A percentile compares a stretch with the other conserved stretches of the same genome.
Evolutionary conservation across 2,888 invertebrate species (phyloP).

Genomic region (Pyrgus malvae): DNA sequence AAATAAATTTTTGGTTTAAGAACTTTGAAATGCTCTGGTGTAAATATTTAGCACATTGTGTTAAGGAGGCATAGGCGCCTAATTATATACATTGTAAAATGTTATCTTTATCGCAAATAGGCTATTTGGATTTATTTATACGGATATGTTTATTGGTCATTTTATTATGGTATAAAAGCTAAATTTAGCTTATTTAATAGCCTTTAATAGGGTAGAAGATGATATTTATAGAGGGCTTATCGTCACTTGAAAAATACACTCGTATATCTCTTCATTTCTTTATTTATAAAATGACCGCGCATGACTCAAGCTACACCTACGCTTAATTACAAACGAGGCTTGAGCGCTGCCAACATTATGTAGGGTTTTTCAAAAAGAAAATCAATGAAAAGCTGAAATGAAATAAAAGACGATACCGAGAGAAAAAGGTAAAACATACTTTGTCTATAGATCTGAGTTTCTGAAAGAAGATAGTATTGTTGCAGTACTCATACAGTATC

Average conservation of each 20-base stretch:
- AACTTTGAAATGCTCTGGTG: constrained; percentile 19
- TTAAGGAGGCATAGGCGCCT: constrained; percentile 14
- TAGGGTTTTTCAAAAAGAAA: too few species aligned
- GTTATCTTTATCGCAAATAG: constrained; percentile 30
- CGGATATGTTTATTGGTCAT: constrained; percentile 11
- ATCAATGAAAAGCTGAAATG: too few species aligned
- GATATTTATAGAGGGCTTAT: neutral
- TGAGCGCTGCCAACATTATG: too few species aligned
- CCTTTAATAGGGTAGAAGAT: neutral
- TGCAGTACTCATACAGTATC: too few species aligned
- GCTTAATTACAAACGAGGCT: too few species aligned
- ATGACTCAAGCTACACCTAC: too few species aligned
- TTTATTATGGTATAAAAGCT: constrained; percentile 18
- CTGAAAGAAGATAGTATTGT: too few species aligned
- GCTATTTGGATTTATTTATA: constrained; percentile 17
- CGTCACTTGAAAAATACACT: neutral
- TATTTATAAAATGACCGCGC: neutral
- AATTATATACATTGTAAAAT: constrained; percentile 32
- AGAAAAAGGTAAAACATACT: too few species aligned
- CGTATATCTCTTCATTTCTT: neutral
- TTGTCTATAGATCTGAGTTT: too few species aligned
- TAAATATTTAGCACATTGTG: constrained; percentile 25
- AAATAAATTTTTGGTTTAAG: neutral
- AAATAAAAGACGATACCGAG: too few species aligned
- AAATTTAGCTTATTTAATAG: constrained; percentile 14